A percentile compares a stretch with the other conserved stretches of the same genome.
Conservation (phyloP, 2,113 vertebrate species). For the Collichthys lucidus region DNA sequence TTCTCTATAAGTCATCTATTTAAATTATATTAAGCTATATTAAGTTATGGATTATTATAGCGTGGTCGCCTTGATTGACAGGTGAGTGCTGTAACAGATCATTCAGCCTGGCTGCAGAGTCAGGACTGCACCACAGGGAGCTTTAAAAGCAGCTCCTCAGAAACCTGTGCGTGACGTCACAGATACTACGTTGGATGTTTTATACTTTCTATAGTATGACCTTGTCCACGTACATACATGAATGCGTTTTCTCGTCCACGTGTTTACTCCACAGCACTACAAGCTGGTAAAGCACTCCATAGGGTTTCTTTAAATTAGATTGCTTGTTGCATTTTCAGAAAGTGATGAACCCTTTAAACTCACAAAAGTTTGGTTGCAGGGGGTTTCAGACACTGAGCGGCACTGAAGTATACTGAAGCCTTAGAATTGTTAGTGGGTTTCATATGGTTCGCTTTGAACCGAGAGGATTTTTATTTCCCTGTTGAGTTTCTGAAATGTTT, state of each 20-base stretch:
- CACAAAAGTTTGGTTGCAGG: no score
- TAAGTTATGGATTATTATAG: no score
- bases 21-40: no score
- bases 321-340: neutral
- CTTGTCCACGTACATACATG: neutral
- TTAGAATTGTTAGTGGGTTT: neutral
- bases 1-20: no score
- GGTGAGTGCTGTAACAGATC: no score
- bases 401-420: neutral
- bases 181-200: no score
- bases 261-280: no score
- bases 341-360: neutral
- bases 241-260: neutral
- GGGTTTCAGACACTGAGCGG: neutral
- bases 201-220: neutral
- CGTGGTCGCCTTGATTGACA: no score
- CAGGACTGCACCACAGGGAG: no score
- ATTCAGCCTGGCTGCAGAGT: no score
- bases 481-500: constrained; percentile 22
- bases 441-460: neutral
- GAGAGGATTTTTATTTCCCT: neutral
- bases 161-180: no score
- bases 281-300: neutral
- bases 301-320: neutral
- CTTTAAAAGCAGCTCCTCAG: no score